Percentiles rank a stretch among this genome's conserved stretches.
These are phyloP conservation scores for Hetaerina titia DNA, from an alignment of 2,888 invertebrate species.

Conservation along the genomic window DNA sequence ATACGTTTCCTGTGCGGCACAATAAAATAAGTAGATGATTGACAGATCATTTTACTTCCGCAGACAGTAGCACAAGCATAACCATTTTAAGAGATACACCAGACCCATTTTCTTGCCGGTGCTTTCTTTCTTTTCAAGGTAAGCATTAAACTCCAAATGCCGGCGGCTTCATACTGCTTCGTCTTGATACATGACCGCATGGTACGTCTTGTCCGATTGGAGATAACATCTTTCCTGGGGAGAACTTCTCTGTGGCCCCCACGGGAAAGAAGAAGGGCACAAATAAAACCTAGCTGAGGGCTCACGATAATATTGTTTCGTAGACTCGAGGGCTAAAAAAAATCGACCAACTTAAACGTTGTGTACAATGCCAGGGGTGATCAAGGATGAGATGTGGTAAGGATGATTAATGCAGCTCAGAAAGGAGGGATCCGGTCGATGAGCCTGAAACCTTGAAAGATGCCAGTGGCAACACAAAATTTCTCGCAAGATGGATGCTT, in stretches of 20 bases:
- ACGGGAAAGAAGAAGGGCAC: neutral
- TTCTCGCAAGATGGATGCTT: neutral
- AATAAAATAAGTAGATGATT: neutral
- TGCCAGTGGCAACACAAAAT: neutral
- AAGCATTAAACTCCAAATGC: neutral
- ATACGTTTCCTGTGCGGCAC: neutral
- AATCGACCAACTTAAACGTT: neutral
- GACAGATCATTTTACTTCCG: neutral
- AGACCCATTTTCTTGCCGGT: neutral
- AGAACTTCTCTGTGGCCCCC: neutral
- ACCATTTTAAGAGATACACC: neutral
- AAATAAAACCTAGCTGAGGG: neutral
- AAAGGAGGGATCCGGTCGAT: neutral
- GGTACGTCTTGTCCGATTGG: neutral
- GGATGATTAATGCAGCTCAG: neutral
- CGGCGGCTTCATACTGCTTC: neutral
- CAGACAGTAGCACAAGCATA: neutral
- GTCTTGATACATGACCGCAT: neutral
- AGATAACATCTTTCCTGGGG: neutral
- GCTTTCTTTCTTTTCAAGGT: neutral
- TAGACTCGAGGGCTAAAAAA: neutral
- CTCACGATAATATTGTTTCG: neutral
- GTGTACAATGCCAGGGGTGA: neutral
- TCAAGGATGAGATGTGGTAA: neutral
- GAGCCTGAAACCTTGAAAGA: neutral